A percentile compares a stretch with the other conserved stretches of the same genome.
Evolutionary conservation across 2,113 vertebrate genomes (phyloP).

Genomic region (Trematocara macrostoma): DNA sequence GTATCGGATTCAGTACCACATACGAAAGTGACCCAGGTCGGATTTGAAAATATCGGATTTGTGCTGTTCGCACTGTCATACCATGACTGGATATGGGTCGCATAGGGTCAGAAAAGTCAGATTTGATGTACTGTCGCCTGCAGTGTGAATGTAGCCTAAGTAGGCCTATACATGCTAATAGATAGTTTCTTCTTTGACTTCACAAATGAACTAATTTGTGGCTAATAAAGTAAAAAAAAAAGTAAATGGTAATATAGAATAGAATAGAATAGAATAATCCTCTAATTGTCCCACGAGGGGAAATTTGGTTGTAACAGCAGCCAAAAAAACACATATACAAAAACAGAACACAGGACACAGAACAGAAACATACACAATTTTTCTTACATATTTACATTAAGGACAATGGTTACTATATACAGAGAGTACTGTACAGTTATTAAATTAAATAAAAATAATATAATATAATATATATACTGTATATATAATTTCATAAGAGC

Average conservation of each 20-base stretch:
- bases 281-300: too few species aligned
- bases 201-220: not conserved
- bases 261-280: too few species aligned
- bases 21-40: not conserved
- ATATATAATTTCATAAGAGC: not conserved
- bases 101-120: not conserved
- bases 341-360: too few species aligned
- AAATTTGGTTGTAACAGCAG: too few species aligned
- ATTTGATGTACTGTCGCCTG: not conserved
- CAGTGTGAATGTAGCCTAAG: not conserved
- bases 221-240: not conserved
- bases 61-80: not conserved
- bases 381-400: too few species aligned
- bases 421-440: too few species aligned
- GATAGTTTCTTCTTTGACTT: not conserved
- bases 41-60: not conserved
- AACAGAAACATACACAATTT: too few species aligned
- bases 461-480: not conserved
- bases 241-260: not conserved
- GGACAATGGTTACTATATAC: too few species aligned
- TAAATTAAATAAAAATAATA: too few species aligned
- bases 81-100: not conserved
- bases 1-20: not conserved
- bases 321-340: too few species aligned
- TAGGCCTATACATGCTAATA: not conserved